Conservation (phyloP, 2,797 vertebrate species). For the Corythornis leucogaster region DNA sequence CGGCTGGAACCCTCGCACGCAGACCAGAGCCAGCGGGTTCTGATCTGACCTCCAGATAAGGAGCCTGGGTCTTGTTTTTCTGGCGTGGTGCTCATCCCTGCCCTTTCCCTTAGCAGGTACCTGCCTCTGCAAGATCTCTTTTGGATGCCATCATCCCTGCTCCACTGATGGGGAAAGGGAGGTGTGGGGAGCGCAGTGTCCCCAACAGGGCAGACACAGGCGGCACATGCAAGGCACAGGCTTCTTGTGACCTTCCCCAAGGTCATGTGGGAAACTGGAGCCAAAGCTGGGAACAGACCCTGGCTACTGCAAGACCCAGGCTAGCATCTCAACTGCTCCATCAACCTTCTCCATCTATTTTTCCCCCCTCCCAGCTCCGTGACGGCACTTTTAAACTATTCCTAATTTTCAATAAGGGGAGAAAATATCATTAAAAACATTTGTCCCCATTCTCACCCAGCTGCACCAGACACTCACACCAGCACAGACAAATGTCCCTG, state of each 20-base stretch:
- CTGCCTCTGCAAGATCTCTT: neutral
- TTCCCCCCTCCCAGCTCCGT: neutral
- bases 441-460: neutral
- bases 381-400: neutral
- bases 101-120: neutral
- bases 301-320: neutral
- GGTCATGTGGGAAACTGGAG: rapidly evolving
- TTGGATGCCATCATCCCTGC: neutral
- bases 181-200: neutral
- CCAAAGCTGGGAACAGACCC: conserved; percentile 8
- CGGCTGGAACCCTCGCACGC: neutral
- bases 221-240: neutral
- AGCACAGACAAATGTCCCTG: rapidly evolving
- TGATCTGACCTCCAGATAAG: neutral
- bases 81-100: neutral
- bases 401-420: neutral
- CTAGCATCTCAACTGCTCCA: neutral
- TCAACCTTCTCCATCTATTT: neutral
- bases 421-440: neutral
- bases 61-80: neutral
- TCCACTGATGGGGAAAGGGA: neutral
- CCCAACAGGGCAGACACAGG: rapidly evolving
- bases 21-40: neutral
- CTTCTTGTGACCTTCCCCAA: neutral
- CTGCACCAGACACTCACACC: neutral